Conservation (phyloP, 2,113 vertebrate species). For the Mandrillus leucophaeus region DNA sequence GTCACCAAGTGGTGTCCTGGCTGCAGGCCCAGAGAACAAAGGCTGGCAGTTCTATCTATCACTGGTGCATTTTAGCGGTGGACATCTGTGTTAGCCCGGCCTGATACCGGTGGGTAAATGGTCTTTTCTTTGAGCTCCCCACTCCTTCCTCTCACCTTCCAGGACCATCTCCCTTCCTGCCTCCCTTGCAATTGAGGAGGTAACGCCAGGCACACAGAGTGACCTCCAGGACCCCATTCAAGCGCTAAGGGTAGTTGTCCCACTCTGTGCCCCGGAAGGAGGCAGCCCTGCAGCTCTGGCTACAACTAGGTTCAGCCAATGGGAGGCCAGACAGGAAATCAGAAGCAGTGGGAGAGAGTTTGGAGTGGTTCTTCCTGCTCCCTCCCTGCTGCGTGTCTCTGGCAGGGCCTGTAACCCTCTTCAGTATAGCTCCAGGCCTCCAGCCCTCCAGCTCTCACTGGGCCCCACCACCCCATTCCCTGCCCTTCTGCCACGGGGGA, state of each 20-base stretch:
- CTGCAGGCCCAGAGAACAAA: background rate
- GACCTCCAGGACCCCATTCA: background rate
- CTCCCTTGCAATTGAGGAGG: background rate
- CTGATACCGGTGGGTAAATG: fast-evolving
- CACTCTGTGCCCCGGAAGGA: background rate
- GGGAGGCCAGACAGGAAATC: background rate
- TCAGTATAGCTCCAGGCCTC: background rate
- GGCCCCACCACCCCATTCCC: background rate
- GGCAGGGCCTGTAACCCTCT: background rate
- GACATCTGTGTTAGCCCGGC: background rate
- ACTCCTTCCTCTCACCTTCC: background rate
- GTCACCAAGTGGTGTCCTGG: background rate
- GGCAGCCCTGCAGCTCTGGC: background rate
- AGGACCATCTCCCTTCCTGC: background rate
- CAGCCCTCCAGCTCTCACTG: background rate
- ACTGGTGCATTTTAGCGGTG: fast-evolving
- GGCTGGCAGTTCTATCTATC: fast-evolving
- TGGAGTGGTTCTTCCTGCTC: background rate
- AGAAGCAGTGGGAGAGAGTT: background rate
- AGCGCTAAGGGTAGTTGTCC: fast-evolving
- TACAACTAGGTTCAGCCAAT: fast-evolving
- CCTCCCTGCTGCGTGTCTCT: background rate
- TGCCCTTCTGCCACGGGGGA: background rate
- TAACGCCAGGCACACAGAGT: background rate
- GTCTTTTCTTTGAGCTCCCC: background rate